Percentiles rank a stretch among this genome's conserved stretches.
phyloP scores from a whole-genome alignment of 2,888 invertebrate species.

The Cynaeus angustus region DNA sequence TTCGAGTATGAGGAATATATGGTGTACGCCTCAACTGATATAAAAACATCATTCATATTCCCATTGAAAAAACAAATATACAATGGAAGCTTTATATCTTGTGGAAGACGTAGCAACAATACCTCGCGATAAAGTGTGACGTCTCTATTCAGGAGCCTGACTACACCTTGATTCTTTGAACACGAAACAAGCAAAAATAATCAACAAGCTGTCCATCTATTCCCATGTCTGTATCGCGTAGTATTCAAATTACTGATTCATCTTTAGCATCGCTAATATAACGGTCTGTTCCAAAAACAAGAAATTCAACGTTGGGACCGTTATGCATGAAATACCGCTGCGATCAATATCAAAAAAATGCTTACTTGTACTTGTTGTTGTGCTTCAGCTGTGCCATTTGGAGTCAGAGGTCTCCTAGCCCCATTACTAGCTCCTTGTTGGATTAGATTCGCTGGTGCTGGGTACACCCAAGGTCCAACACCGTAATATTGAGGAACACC shows the following conservation, averaged over 20 bases:
- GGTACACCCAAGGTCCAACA: conserved; percentile 95
- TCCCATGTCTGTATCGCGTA: too few species aligned
- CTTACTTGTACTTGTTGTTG: conserved; percentile 76
- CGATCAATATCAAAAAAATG: conserved; percentile 4
- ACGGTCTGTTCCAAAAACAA: conserved; percentile 27
- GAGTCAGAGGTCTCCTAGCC: conserved; percentile 86
- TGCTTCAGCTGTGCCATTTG: conserved; percentile 80
- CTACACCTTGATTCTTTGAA: conserved; percentile 8
- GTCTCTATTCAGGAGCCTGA: conserved; percentile 1
- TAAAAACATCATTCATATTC: conserved; percentile 7
- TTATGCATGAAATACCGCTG: conserved; percentile 9
- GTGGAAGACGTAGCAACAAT: conserved; percentile 2
- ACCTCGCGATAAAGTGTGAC: conserved; percentile 8
- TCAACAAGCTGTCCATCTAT: neutral
- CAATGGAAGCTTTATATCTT: conserved; percentile 5
- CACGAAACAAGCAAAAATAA: conserved; percentile 6
- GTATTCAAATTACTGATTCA: conserved; percentile 1
- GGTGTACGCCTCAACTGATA: too few species aligned
- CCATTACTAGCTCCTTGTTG: conserved; percentile 78
- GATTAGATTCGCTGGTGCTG: conserved; percentile 80
- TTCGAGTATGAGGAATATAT: too few species aligned
- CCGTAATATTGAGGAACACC: conserved; percentile 95
- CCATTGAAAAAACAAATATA: conserved; percentile 2
- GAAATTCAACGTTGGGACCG: conserved; percentile 12
- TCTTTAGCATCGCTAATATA: conserved; percentile 8